Evolutionary conservation across 2,113 vertebrate genomes (phyloP), one percentile per base, ranked within the genome.

Genomic region (Alces alces): DNA sequence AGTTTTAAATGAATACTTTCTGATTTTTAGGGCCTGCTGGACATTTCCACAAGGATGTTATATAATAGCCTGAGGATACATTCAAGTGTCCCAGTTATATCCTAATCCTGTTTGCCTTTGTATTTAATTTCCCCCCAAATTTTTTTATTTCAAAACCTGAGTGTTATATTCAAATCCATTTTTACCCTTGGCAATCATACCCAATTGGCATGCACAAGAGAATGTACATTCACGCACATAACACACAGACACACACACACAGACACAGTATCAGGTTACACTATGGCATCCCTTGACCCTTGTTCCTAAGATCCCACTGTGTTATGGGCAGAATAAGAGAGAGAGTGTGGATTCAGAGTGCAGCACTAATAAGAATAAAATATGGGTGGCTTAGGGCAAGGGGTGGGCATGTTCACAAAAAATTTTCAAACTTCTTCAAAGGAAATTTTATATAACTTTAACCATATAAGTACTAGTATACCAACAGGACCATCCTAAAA

Each of bases 141-240:
- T 84, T 78, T 47, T 95, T 30, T 94, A 36, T 39, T 58, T 94
- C 23, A 89, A 93, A 97, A 93, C 4, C 21, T 88, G 45, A 96
- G 3, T 66, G 27, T 64, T 91, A 47, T 3, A 60, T 17, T 52
- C 28, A 94, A 89, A 91, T 36, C 3, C 17, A 10, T 39, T 30
- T 60, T 91, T 96, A 8, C 60, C 8, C 73, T 91, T 79, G 45
- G 27, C 10, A 86, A 45, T 86, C 25, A 82, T 1, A 58, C 3
- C 7, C 52, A 94, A n/a, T 4, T 9, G 64, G 12, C 21, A 43
- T 45, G 6, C 47, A 64, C 11, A 6, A 73, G 36, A 73, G 5
- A 36, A 73, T 3, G 2, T 21, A 13, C 21, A 39, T 36, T 25
- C 64, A 39, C 2, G 19, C 28, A 50, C 45, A 47, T 10, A 47